Conservation (phyloP, 30 jellyfish, hydroid and myxozoan species). For the Pseudorhiza aurosa region DNA sequence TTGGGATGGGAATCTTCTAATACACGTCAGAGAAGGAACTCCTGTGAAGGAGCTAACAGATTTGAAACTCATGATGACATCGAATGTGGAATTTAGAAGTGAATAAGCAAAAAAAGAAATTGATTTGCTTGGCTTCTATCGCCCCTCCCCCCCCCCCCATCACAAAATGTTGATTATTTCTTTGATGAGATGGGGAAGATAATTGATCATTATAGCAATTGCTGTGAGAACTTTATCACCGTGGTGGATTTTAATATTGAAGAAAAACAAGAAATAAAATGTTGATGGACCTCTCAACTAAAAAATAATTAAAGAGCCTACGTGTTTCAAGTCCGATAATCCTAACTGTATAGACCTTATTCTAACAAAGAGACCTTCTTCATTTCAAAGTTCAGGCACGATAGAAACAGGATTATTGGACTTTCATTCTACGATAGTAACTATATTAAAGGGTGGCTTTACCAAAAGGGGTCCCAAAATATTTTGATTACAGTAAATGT, state of each 20-base stretch:
- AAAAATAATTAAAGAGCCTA: conserved; percentile 8
- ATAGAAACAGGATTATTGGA: conserved; percentile 62
- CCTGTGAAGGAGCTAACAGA: conserved; percentile 3
- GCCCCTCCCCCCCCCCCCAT: conserved; percentile 12
- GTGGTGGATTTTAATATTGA: conserved; percentile 27
- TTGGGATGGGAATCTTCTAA: conserved; percentile 25
- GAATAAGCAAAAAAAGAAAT: not conserved
- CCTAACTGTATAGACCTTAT: conserved; percentile 45
- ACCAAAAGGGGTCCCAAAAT: conserved; percentile 26
- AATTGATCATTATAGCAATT: not conserved
- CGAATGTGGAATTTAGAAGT: not conserved
- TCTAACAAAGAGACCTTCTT: conserved; percentile 23
- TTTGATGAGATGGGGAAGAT: conserved; percentile 30
- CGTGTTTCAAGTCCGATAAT: conserved; percentile 46
- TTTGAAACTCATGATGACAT: conserved; percentile 7
- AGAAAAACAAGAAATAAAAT: not conserved
- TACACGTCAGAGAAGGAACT: conserved; percentile 17
- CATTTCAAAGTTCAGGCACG: conserved; percentile 11
- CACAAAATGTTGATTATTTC: conserved; percentile 14
- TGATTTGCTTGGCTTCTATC: not conserved
- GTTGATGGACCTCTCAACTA: too few relatives aligned
- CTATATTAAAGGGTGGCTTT: conserved; percentile 25
- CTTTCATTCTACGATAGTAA: conserved; percentile 22
- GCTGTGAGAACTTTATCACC: conserved; percentile 6
- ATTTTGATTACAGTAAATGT: too few relatives aligned